Evolutionary conservation across 2,113 vertebrate genomes (phyloP).

Genomic region (Erythrolamprus reginae): DNA sequence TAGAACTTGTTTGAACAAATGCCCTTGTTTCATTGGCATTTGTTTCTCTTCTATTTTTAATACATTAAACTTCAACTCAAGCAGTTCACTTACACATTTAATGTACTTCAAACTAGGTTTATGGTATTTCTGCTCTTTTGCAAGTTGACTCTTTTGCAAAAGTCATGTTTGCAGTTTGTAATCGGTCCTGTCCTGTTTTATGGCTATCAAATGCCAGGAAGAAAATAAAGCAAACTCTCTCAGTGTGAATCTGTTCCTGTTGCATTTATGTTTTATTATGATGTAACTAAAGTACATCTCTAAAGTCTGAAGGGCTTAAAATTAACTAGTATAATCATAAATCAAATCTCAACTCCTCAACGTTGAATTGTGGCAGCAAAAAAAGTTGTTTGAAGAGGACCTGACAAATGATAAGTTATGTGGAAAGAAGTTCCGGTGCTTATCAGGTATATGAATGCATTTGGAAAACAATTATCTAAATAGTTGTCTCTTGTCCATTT

Average conservation of each 20-base stretch:
- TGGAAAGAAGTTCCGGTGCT: neutral
- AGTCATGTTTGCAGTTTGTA: neutral
- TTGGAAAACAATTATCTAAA: neutral
- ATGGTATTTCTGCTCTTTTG: neutral
- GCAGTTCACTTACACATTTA: neutral
- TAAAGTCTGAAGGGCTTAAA: neutral
- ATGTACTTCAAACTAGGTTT: neutral
- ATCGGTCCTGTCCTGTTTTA: neutral
- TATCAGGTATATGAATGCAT: neutral
- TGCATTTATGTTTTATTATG: neutral
- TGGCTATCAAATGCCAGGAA: neutral
- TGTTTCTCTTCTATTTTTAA: neutral
- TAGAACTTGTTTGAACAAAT: too few species aligned
- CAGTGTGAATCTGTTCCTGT: neutral
- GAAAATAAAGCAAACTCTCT: neutral
- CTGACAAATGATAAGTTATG: neutral
- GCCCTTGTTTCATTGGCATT: neutral
- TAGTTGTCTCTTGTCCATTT: neutral
- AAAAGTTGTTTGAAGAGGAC: neutral
- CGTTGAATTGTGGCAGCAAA: neutral
- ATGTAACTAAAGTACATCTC: neutral
- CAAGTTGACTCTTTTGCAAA: neutral
- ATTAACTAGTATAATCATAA: neutral
- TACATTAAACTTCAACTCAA: neutral
- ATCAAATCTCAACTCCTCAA: neutral